Evolutionary conservation across 2,888 invertebrate species (phyloP), one percentile per base, ranked within the genome.

Genomic region (Acheta domesticus): DNA sequence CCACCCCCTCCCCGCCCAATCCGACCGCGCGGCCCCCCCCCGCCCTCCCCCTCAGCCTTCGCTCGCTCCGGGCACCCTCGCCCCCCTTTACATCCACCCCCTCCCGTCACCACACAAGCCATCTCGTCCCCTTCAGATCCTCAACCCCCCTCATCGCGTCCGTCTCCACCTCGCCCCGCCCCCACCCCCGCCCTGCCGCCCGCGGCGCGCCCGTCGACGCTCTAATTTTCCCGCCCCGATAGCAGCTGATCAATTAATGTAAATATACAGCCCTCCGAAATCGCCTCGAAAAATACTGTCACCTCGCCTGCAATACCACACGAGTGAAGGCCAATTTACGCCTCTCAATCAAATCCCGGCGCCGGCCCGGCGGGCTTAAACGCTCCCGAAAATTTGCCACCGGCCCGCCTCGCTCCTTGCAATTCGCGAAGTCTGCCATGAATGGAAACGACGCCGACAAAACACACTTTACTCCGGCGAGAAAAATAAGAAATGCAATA

Each of bases 301-400:
- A 62, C 62, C 62, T 62, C 62, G 62, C 19, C 62, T 62, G 62
- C 62, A 62, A 62, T 62, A 62, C 62, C 62, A 62, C 14, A 62
- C 62, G 5, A 14, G 62, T 62, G 14, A n/a, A 62, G n/a, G 62
- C 62, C n/a, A 19, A 62, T 19, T 62, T 62, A 19, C 14, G 16
- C 14, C 62, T n/a, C 62, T 62, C 62, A 62, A 62, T 62, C 62
- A 62, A 62, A 62, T 19, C n/a, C 4, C 62, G 11, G 16, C 14
- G 62, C 36, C 36, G 36, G 5, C 36, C 5, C 36, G 5, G 36
- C 36, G 5, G 5, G 36, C 36, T 36, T 36, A 36, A 36, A 36
- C 36, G 36, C 36, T 36, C 36, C 36, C 36, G 36, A 36, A 36
- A 36, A 36, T 36, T 36, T 36, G 36, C 36, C 36, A 36, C 36